Evolutionary conservation across 2,888 invertebrate genomes (phyloP).

Genomic region (Clitarchus hookeri): DNA sequence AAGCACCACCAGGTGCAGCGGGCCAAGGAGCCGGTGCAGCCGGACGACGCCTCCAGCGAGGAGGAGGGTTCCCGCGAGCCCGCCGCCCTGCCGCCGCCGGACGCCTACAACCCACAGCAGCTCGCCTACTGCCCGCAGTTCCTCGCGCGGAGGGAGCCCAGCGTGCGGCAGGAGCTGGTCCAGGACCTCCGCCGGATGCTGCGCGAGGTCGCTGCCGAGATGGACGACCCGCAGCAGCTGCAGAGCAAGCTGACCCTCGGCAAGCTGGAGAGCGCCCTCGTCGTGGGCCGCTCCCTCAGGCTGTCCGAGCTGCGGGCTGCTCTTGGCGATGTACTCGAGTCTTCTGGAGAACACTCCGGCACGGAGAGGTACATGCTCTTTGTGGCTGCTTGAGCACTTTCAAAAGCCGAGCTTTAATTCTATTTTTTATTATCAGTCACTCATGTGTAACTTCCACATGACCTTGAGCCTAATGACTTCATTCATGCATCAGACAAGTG

Average conservation of each 20-base stretch:
- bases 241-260: neutral
- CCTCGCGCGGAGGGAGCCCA: neutral
- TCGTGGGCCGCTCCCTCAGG: neutral
- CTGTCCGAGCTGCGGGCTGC: neutral
- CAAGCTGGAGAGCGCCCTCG: neutral
- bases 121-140: neutral
- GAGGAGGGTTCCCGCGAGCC: neutral
- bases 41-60: neutral
- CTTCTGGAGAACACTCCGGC: neutral
- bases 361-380: neutral
- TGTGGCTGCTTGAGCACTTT: no score
- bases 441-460: no score
- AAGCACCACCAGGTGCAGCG: neutral
- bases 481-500: no score
- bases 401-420: no score
- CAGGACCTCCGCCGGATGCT: neutral
- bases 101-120: neutral
- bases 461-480: no score
- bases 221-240: neutral
- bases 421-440: no score
- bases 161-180: neutral
- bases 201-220: neutral
- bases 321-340: neutral
- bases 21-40: neutral
- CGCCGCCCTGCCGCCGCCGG: neutral